Evolutionary conservation across 2,888 invertebrate species (phyloP), one percentile per base, ranked within the genome.

Genomic region (Melipona bicolor): DNA sequence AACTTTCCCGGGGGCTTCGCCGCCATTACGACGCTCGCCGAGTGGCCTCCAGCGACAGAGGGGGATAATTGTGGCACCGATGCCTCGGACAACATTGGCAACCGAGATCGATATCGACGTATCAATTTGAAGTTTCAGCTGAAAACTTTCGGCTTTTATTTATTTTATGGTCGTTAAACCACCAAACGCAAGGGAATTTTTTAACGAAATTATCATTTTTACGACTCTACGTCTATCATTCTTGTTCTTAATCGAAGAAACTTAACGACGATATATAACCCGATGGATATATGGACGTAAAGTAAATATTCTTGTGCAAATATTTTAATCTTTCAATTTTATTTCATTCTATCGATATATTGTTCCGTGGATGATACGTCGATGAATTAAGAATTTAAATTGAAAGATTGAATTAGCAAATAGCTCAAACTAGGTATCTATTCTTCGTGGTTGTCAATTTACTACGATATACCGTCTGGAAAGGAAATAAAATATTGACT

Each of bases 51-150:
- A 70, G 88, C 85, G 88, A 88, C 89, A 87, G 88, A 86, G 81
- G 79, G 88, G 81, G 80, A 88, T 91, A 91, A 91, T 91, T 90
- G 87, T 85, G 69, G 21, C n/a, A 75, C 36, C 43, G 27, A 17
- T 50, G 61, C 24, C 43, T 5, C 17, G 49, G 17, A 32, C 49
- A 50, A 72, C n/a, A 43, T 59, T 19, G 36, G 19, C 6, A 36
- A n/a, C 4, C 19, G 13, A 4, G 21, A 3, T 69, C 13, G 36
- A 24, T 71, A 64, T 43, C 32, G 43, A 75, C 19, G 54, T 67
- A 43, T 75, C 52, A 75, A 75, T 65, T 54, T 61, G n/a, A 50
- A 27, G n/a, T 21, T 36, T n/a, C 5, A 1, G 43, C 4, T 9
- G 54, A 36, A 64, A 36, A 64, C 5, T 27, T 27, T 4, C 17